Evolutionary conservation across 2,888 invertebrate genomes (phyloP), one percentile per base, ranked within the genome.

Genomic region (Empis stercorea): DNA sequence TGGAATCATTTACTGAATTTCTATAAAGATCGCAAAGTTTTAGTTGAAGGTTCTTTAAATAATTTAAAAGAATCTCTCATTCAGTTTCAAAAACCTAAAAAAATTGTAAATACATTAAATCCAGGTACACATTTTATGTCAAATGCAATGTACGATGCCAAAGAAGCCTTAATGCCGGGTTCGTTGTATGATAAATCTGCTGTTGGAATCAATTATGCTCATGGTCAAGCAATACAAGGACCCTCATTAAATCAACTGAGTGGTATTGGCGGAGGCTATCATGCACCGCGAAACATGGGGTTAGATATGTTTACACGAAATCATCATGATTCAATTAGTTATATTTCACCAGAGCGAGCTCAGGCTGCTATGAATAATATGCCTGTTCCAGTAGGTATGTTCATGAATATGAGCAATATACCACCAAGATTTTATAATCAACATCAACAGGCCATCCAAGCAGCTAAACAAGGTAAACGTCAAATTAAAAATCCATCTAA

Each of bases 71-170:
- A 96, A 66, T 93, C 94, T 0, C 79, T 93, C 61, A 93, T 99
- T 50, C 94, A 93, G 66, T 94, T 99, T 68, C 88, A 94, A 30
- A 97, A 96, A 68, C 96, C 96, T 2, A 92, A 94, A 68, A 95
- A 95, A 66, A 75, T 99, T 54, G 82, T 93, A 16, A 96, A 97
- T 66, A 81, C 88, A 0, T 80, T 88, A 48, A 97, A 96, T 69
- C 96, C 96, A 2, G 94, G 94, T 0, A 87, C 93, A 1, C 93
- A 96, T 63, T 97, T 96, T 66, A 96, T 97, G 96, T 89, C 88
- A 47, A 93, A 89, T 23, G 87, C 92, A 27, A 93, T 94, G 82
- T 96, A 92, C 68, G 94, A 95, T 71, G 96, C 96, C 14, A 78
- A 95, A 55, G 95, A 96, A 68, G 93, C 92, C 5, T 77, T 95